Base-by-base conservation (phyloP, 2,888 invertebrate genomes). In the Beris chalybata region DNA sequence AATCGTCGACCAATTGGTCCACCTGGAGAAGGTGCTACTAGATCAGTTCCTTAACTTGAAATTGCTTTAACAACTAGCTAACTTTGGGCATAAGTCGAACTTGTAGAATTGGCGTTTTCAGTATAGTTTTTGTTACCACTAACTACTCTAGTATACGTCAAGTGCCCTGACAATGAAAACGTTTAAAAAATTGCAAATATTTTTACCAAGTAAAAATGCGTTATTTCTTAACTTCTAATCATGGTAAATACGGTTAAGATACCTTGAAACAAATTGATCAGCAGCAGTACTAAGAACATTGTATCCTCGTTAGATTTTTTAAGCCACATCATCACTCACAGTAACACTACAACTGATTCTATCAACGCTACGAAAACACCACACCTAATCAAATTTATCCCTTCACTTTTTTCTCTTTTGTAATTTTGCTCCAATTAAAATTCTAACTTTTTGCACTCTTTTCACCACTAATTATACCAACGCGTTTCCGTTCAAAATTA, bases 391-490 rank as follows among this genome's bases (percentile, higher is more conserved):
- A 4, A 59, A 48, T 59, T 48, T 31, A 22, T 13, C 22, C 22
- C 22, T 48, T 9, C 30, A 47, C 22, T 48, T 48, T 48, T 48
- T 13, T 32, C 6, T 13, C n/a, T 29, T 9, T 29, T 7, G 6
- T 56, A 1, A 43, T 22, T n/a, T 56, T 56, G 13, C 43, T 43
- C 13, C 22, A 56, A 29, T 57, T 3, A 22, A 45, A 48, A 45
- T 45, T 43, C 29, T 11, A 58, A 47, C 5, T 29, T 29, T 58
- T 48, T 47, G 15, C 57, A 22, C n/a, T 38, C 5, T 44, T 57
- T 45, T 29, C 9, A 9, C 4, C 58, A 59, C 47, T 31, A 59
- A 59, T 59, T 48, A n/a, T n/a, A 58, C 44, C 57, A 22, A 59
- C 30, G 30, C 12, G 9, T 47, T 59, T 15, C 15, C 43, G 43